Percentiles rank a stretch among this genome's conserved stretches.
phyloP scores from a whole-genome alignment of 2,113 vertebrate genomes.

The Amphilophus citrinellus region DNA sequence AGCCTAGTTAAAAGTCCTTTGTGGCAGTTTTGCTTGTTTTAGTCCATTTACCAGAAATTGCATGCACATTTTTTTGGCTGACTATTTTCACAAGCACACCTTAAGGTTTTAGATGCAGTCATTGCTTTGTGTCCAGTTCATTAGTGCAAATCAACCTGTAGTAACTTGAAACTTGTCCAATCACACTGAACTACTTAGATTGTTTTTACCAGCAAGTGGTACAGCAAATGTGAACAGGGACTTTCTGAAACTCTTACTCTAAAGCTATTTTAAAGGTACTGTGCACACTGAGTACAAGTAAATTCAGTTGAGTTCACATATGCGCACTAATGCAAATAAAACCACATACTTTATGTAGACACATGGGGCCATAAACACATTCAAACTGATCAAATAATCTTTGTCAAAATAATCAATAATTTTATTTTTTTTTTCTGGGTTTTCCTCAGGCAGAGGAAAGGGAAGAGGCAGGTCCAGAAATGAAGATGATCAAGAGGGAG shows the following conservation, averaged over 20 bases:
- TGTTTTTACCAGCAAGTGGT: neutral
- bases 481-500: slow-evolving; percentile 90
- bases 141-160: slow-evolving; percentile 12
- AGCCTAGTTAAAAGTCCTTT: slow-evolving; percentile 35
- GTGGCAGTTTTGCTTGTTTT: slow-evolving; percentile 14
- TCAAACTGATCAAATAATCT: neutral
- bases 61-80: neutral
- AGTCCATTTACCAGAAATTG: slow-evolving; percentile 43
- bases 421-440: neutral
- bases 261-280: neutral
- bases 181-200: neutral
- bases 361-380: neutral
- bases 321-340: neutral
- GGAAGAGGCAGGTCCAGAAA: slow-evolving; percentile 89
- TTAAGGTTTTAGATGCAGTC: slow-evolving; percentile 28
- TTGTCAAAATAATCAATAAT: neutral
- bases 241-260: neutral
- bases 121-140: slow-evolving; percentile 36
- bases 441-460: slow-evolving; percentile 82
- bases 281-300: neutral
- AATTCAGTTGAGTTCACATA: neutral
- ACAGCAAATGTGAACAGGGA: neutral
- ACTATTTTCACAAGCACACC: slow-evolving; percentile 8
- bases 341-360: neutral
- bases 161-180: slow-evolving; percentile 10